Evolutionary conservation across 2,888 invertebrate species (phyloP).

Genomic region (Ophion obscuratus): DNA sequence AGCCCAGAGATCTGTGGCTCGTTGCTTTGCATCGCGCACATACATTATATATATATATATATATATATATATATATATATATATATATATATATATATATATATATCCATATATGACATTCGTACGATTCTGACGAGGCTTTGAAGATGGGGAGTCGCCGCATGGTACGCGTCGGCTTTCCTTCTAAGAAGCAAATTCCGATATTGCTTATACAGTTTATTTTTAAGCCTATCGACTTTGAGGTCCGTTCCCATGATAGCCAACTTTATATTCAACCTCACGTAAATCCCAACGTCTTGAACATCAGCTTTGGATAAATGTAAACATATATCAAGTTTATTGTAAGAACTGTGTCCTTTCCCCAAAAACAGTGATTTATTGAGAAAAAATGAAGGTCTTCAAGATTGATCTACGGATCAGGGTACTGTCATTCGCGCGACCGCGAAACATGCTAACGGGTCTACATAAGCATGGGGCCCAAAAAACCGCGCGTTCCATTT

Average conservation of each 20-base stretch:
- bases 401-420: neutral
- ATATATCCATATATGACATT: constrained; percentile 23
- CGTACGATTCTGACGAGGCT: constrained; percentile 39
- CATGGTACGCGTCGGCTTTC: constrained; percentile 48
- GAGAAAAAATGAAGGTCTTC: neutral
- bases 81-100: neutral
- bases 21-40: neutral
- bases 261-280: too few relatives aligned
- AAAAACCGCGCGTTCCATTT: too few relatives aligned
- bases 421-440: too few relatives aligned
- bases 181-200: constrained; percentile 49
- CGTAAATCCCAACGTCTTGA: too few relatives aligned
- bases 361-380: neutral
- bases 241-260: neutral
- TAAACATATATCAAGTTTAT: too few relatives aligned
- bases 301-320: too few relatives aligned
- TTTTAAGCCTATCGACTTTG: neutral
- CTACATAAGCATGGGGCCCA: too few relatives aligned
- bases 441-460: too few relatives aligned
- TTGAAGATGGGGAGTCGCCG: constrained; percentile 13
- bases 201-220: constrained; percentile 9
- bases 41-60: neutral
- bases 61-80: constrained; percentile 4
- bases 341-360: too few relatives aligned
- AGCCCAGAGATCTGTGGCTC: constrained; percentile 46